These are phyloP conservation scores for Semicossyphus pulcher DNA, from an alignment of 2,113 vertebrate genomes.

Conservation along the genomic window DNA sequence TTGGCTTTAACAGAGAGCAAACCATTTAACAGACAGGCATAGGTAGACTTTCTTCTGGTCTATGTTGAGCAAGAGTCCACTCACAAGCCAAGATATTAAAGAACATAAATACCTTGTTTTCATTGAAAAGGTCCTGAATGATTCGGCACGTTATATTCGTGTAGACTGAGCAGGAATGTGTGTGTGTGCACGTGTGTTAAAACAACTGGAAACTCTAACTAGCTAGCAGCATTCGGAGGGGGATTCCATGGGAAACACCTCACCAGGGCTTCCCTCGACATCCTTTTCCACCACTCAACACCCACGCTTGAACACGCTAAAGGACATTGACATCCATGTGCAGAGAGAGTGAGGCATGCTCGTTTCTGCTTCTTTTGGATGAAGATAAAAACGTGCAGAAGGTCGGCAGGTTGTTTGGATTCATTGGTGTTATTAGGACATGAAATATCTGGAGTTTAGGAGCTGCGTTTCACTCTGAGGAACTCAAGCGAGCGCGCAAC, in stretches of 20 bases:
- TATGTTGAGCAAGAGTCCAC: background rate
- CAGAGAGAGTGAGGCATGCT: constrained; percentile 42
- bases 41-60: constrained; percentile 18
- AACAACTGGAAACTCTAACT: constrained; percentile 74
- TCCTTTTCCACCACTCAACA: constrained; percentile 31
- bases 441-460: constrained; percentile 34
- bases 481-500: background rate
- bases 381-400: constrained; percentile 45
- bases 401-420: constrained; percentile 38
- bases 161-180: constrained; percentile 27
- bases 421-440: constrained; percentile 52
- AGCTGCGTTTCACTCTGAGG: background rate
- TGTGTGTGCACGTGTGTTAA: constrained; percentile 35
- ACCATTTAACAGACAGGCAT: constrained; percentile 12
- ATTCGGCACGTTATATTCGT: constrained; percentile 30
- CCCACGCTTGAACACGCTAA: constrained; percentile 30
- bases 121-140: constrained; percentile 40
- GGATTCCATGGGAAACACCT: constrained; percentile 67
- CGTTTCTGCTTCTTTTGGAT: constrained; percentile 62
- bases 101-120: constrained; percentile 48
- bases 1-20: constrained; percentile 21
- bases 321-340: constrained; percentile 48
- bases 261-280: constrained; percentile 69
- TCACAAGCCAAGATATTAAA: constrained; percentile 31
- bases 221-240: constrained; percentile 41